These are phyloP conservation scores for Penaeus indicus DNA, from an alignment of 1,140 invertebrate species.

Conservation along the genomic window DNA sequence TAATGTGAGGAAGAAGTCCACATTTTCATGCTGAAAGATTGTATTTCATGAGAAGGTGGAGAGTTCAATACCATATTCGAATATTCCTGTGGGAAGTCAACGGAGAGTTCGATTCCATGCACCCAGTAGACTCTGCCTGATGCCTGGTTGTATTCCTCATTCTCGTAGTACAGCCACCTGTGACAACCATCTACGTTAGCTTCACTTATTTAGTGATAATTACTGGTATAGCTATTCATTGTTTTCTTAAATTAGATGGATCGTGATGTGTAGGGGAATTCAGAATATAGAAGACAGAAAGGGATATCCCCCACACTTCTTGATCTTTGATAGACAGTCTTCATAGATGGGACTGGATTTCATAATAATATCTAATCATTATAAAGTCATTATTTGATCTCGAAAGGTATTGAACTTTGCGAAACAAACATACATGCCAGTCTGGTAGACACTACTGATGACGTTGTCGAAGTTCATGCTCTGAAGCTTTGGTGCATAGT, in stretches of 20 bases:
- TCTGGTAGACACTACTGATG: slow-evolving; percentile 60
- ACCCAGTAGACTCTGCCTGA: slow-evolving; percentile 61
- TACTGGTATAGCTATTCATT: background rate
- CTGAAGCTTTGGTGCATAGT: slow-evolving; percentile 56
- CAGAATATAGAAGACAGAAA: too few species aligned
- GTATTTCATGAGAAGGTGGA: background rate
- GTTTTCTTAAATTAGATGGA: background rate
- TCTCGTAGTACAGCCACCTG: slow-evolving; percentile 68
- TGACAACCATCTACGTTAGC: background rate
- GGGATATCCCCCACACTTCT: too few species aligned
- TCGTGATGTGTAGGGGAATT: background rate
- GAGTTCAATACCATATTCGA: slow-evolving; percentile 41
- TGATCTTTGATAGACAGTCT: too few species aligned
- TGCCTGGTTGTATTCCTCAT: slow-evolving; percentile 57
- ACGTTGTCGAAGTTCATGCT: slow-evolving; percentile 51
- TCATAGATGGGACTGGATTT: too few species aligned
- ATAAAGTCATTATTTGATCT: too few species aligned
- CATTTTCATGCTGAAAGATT: too few species aligned
- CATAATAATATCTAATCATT: too few species aligned
- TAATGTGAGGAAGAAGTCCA: too few species aligned
- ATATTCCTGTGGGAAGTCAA: slow-evolving; percentile 49
- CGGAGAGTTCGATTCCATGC: slow-evolving; percentile 53
- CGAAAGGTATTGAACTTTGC: too few species aligned
- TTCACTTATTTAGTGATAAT: background rate
- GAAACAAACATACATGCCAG: slow-evolving; percentile 63